Evolutionary conservation across 2,888 invertebrate species (phyloP).

Genomic region (Thymelicus lineola): DNA sequence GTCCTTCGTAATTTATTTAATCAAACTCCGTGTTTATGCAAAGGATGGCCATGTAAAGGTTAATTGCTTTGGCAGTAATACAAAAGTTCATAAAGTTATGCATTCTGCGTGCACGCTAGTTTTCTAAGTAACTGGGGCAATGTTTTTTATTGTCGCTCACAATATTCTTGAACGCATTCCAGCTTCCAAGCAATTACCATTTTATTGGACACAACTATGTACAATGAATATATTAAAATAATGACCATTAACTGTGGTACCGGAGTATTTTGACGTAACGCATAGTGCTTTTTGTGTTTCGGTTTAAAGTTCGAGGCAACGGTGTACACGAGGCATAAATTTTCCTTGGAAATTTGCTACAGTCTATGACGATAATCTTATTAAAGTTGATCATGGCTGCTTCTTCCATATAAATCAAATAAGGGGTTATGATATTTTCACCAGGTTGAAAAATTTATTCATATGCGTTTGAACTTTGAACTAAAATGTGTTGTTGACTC

Average conservation of each 20-base stretch:
- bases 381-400: background rate
- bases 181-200: slow-evolving; percentile 18
- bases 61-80: background rate
- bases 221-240: background rate
- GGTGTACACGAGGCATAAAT: background rate
- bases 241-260: background rate
- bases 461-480: no score
- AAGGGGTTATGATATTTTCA: no score
- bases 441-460: no score
- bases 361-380: no score
- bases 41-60: slow-evolving; percentile 5
- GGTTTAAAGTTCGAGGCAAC: background rate
- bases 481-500: no score
- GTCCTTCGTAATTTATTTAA: slow-evolving; percentile 4
- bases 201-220: slow-evolving; percentile 12
- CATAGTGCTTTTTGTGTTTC: background rate
- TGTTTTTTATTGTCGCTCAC: slow-evolving; percentile 27
- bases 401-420: background rate
- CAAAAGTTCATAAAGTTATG: slow-evolving; percentile 8
- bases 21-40: slow-evolving; percentile 1
- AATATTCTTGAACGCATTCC: slow-evolving; percentile 35
- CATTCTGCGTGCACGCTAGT: slow-evolving; percentile 3
- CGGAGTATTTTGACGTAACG: background rate
- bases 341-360: no score
- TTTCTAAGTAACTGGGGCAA: slow-evolving; percentile 24